Base-by-base conservation (phyloP, 2,888 invertebrate genomes). In the Rhimphoctona megacephalus region DNA sequence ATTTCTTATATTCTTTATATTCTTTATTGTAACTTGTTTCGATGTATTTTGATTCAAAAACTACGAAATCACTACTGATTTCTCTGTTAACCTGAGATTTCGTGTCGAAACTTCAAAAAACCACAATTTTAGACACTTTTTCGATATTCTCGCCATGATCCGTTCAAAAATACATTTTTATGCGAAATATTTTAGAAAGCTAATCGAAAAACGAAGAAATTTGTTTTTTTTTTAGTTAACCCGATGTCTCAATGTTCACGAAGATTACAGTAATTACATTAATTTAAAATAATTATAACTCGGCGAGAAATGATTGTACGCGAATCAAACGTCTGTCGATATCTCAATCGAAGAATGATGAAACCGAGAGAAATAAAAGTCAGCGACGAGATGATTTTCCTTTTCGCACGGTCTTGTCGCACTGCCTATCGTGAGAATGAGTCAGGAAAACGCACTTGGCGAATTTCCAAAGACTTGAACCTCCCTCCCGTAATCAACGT, bases 381-480 rank as follows among this genome's bases (percentile, higher is more conserved):
- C 8, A 43, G 54, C 11, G 70, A 46, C 36, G 36, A 66, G 39
- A 66, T 36, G n/a, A n/a, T n/a, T 67, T 43, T 67, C 67, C 11
- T n/a, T 67, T 11, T 17, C 25, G 0, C 6, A 25, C 25, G 43
- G 2, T 69, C 22, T 39, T 36, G 1, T 30, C 36, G n/a, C 30
- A 30, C 54, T 14, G 52, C 52, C 43, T n/a, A 69, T 49, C 69
- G 22, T 22, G 74, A 80, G 69, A 61, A 80, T 69, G 79, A n/a
- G 49, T 30, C 73, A 61, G 49, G 33, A 36, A 79, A 9, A 69
- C 77, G 66, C 74, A 80, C 54, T 85, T 81, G 84, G 80, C 80
- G 49, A 74, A 64, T 85, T 70, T 49, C 74, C 84, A 81, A 70
- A 52, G 6, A 6, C 22, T 30, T n/a, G 73, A 54, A 36, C 7